A percentile compares a stretch with the other conserved stretches of the same genome.
Evolutionary conservation across 2,113 vertebrate genomes (phyloP).

Genomic region (Misgurnus mizolepis): DNA sequence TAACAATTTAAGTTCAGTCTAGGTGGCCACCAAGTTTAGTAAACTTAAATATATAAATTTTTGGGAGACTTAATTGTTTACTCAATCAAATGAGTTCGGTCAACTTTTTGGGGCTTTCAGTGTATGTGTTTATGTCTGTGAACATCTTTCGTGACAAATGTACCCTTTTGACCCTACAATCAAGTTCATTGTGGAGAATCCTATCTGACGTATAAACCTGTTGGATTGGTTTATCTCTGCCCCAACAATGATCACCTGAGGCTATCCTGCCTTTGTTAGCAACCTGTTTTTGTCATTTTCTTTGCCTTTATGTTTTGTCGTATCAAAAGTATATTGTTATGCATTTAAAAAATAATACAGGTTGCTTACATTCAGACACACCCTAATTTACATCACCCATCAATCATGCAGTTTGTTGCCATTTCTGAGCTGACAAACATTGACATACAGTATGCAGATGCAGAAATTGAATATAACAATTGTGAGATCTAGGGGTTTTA

Average conservation of each 20-base stretch:
- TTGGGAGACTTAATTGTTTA: too few relatives aligned
- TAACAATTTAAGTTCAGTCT: too few relatives aligned
- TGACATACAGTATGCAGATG: too few relatives aligned
- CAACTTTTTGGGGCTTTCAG: neutral
- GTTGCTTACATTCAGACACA: neutral
- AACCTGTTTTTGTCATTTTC: neutral
- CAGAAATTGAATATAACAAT: too few relatives aligned
- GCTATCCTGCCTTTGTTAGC: slow-evolving; percentile 1
- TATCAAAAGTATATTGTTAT: neutral
- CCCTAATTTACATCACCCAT: neutral
- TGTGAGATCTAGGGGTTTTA: too few relatives aligned
- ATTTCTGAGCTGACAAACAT: slow-evolving; percentile 20
- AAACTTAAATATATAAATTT: too few relatives aligned
- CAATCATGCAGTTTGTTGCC: neutral
- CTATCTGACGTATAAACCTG: slow-evolving; percentile 19
- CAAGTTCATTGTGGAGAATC: slow-evolving; percentile 35
- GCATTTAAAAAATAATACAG: neutral
- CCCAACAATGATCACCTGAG: neutral
- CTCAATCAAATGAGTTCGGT: too few relatives aligned
- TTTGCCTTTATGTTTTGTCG: slow-evolving; percentile 10
- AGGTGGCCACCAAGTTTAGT: too few relatives aligned
- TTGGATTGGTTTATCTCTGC: neutral
- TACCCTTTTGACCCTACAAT: slow-evolving; percentile 37
- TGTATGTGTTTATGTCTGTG: neutral
- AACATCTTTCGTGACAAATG: slow-evolving; percentile 19